Evolutionary conservation across 2,888 invertebrate genomes (phyloP), one percentile per base, ranked within the genome.

Genomic region (Pecten maximus): DNA sequence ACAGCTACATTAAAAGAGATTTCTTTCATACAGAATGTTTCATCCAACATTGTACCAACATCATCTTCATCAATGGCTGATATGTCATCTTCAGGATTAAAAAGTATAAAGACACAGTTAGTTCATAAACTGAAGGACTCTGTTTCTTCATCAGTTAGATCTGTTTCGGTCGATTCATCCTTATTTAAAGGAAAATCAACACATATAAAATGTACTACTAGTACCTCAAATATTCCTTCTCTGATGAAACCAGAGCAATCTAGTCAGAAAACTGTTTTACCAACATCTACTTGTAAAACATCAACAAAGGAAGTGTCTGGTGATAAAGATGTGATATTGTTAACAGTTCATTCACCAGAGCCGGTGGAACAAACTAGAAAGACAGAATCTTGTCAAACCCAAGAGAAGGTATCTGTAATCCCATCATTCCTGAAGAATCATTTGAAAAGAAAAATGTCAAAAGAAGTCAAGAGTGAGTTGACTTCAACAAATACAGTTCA

Each of bases 351-450:
- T 28, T 74, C 74, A 35, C 35, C 88, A 12, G 48, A 48, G 2
- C 88, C 40, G 12, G 88, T 88, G 50, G 88, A 48, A 35, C 48
- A 88, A 48, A 88, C 6, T 19, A 12, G 10, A 88, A 44, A 88
- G 50, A 88, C 2, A 28, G 35, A 74, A 35, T 35, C 12, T 28
- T 35, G 35, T 35, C 74, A 28, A 74, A 35, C 35, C 1, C 74
- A 28, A 74, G 74, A 35, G 15, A 74, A 74, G 35, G 2, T 74
- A 10, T 74, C 74, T 74, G 74, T 74, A 35, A 74, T 74, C 15
- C 74, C 74, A 28, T 74, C 74, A 8, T 74, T 74, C 35, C 74
- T 74, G 3, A 74, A 35, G 35, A 35, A 35, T 74, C 74, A 28
- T 74, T 74, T 74, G 35, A 74, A 28, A 8, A 74, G 35, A 74